phyloP scores from a whole-genome alignment of 2,113 vertebrate species.

The Labrus mixtus region DNA sequence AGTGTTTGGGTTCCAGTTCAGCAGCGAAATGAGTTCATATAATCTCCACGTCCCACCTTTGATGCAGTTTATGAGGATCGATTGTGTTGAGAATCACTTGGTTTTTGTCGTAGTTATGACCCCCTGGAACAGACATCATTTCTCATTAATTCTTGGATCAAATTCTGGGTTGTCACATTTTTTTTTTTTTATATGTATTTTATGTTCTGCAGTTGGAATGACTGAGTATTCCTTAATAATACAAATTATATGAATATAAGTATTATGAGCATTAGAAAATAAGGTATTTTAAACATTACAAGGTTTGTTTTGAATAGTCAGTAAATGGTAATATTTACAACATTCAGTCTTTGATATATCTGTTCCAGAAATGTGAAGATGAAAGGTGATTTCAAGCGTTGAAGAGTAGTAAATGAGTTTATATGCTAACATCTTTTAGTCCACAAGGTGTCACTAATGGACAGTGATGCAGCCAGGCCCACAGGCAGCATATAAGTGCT shows the following conservation, averaged over 20 bases:
- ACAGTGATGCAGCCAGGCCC: slow-evolving; percentile 31
- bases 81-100: slow-evolving; percentile 89
- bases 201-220: too few species aligned
- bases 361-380: not conserved
- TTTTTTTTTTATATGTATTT: not conserved
- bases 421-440: not conserved
- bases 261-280: too few species aligned
- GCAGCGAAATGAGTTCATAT: slow-evolving; percentile 75
- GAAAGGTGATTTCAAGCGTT: not conserved
- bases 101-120: slow-evolving; percentile 88
- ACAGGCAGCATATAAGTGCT: not conserved
- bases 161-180: not conserved
- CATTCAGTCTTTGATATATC: not conserved
- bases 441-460: slow-evolving; percentile 77
- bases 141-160: not conserved
- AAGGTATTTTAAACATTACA: too few species aligned
- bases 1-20: slow-evolving; percentile 8
- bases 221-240: too few species aligned
- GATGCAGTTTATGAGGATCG: slow-evolving; percentile 83
- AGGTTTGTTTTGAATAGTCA: not conserved
- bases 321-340: not conserved
- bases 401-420: not conserved
- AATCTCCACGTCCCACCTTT: slow-evolving; percentile 90
- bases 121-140: slow-evolving; percentile 81
- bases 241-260: too few species aligned